Evolutionary conservation across 2,113 vertebrate genomes (phyloP).

Genomic region (Rhagologus leucostigma): DNA sequence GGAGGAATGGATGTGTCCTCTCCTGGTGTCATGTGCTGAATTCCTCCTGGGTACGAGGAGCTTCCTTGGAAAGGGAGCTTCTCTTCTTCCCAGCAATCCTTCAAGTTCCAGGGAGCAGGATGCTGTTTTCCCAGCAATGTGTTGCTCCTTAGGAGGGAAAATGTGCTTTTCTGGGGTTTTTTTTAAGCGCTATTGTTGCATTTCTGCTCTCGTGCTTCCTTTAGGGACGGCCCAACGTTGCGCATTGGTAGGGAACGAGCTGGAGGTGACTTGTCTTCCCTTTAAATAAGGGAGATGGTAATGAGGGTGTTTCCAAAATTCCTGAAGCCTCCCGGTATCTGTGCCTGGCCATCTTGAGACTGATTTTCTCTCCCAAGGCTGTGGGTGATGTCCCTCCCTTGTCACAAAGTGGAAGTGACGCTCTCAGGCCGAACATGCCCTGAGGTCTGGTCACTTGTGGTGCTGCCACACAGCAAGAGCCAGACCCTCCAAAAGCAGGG

Average conservation of each 20-base stretch:
- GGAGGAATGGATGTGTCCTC: neutral
- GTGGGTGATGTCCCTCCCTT: neutral
- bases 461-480: neutral
- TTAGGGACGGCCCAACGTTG: accelerated
- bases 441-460: neutral
- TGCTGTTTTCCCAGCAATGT: neutral
- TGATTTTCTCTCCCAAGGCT: neutral
- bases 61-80: neutral
- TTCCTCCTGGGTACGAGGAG: neutral
- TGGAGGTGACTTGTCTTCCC: neutral
- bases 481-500: neutral
- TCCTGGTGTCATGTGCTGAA: neutral
- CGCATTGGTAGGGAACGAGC: neutral
- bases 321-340: neutral
- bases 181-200: neutral
- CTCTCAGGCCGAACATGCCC: neutral
- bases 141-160: neutral
- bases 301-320: neutral
- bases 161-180: accelerated
- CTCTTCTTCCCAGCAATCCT: neutral
- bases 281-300: neutral
- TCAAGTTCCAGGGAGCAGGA: neutral
- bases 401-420: neutral
- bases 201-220: neutral
- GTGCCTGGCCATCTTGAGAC: neutral